phyloP scores from a whole-genome alignment of 2,113 vertebrate genomes.

The Psilopsiagon aymara region DNA sequence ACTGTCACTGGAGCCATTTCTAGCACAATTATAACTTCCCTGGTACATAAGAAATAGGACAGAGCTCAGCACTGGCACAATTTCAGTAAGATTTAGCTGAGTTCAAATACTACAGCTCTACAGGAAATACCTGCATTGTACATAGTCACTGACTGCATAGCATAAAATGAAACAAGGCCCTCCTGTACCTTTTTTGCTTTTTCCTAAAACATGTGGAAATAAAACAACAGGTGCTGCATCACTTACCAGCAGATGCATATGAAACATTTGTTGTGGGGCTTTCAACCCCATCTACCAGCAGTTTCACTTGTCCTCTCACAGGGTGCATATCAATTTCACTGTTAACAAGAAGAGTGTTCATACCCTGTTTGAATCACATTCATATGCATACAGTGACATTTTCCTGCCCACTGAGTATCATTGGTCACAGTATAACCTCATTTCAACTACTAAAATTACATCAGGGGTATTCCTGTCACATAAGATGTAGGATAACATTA shows the following conservation, averaged over 20 bases:
- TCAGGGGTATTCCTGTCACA: background rate
- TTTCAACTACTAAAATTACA: background rate
- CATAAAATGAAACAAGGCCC: background rate
- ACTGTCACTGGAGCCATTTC: background rate
- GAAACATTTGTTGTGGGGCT: background rate
- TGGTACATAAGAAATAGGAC: background rate
- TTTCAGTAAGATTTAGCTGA: background rate
- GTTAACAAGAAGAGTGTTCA: background rate
- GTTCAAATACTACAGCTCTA: background rate
- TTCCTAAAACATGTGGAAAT: background rate
- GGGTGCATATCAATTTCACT: conserved; percentile 55
- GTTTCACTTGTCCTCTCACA: background rate
- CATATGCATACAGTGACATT: background rate
- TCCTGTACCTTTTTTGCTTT: background rate
- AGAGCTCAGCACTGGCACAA: background rate
- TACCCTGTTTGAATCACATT: background rate
- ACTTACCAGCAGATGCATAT: conserved; percentile 39
- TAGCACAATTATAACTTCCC: background rate
- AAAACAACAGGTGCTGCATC: background rate
- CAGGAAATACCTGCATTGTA: background rate
- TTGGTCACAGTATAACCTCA: background rate
- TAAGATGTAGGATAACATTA: background rate
- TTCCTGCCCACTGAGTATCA: background rate
- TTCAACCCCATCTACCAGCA: conserved; percentile 48
- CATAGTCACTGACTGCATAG: background rate